phyloP scores from a whole-genome alignment of 2,797 vertebrate species.

The Rhynchotus rufescens region DNA sequence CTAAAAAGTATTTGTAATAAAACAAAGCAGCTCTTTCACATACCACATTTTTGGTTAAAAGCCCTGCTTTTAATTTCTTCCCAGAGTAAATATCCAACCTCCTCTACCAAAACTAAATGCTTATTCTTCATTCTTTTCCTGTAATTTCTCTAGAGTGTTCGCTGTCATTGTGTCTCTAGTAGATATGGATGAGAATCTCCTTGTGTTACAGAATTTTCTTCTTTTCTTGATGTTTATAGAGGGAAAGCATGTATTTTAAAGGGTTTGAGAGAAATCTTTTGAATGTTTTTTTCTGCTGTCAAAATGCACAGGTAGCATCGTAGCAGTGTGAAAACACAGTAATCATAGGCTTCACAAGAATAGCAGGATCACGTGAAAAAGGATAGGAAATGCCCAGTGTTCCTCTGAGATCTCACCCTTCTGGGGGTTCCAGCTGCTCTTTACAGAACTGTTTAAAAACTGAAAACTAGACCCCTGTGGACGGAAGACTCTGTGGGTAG shows the following conservation, averaged over 20 bases:
- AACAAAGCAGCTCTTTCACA: conserved; percentile 2
- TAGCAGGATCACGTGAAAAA: neutral
- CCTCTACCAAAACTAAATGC: conserved; percentile 20
- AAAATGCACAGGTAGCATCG: neutral
- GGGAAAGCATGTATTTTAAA: neutral
- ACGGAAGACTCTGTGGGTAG: neutral
- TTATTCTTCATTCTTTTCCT: conserved; percentile 11
- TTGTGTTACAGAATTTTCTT: neutral
- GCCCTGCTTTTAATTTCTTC: conserved; percentile 48
- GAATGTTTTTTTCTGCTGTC: neutral
- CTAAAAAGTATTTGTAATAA: conserved; percentile 33
- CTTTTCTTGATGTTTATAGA: neutral
- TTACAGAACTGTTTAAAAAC: neutral
- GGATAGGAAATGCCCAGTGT: neutral
- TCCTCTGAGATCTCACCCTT: neutral
- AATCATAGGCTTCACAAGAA: neutral
- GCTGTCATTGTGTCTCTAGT: neutral
- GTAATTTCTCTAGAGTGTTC: neutral
- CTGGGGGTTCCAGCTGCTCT: neutral
- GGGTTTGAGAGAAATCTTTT: neutral
- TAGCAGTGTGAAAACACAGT: neutral
- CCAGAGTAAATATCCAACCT: conserved; percentile 31
- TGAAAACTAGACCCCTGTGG: neutral
- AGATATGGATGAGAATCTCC: neutral
- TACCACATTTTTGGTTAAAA: conserved; percentile 38